Evolutionary conservation across 64 coral and sea anemone species (phyloP), one percentile per base, ranked within the genome.

Genomic region (Actinia tenebrosa): DNA sequence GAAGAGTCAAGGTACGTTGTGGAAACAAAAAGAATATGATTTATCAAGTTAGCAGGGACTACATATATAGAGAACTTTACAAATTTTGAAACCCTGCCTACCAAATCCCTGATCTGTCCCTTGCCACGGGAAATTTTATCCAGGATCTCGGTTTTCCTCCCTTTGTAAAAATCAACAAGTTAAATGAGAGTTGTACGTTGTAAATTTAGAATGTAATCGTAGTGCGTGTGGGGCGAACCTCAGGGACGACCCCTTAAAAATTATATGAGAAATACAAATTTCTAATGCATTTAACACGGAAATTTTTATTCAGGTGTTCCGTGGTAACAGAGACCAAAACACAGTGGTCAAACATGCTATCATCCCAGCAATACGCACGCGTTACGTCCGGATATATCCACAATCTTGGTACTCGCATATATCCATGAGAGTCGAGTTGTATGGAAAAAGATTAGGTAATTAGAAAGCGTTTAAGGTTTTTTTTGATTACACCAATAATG

Each of bases 391-490:
- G 18, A 47, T 87, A 64, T 91, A 87, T 80, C 90, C 90, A 20
- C 16, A 42, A 25, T 71, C 90, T 26, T 91, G 90, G 90, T 62
- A 54, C 44, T n/a, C 56, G 10, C 85, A 91, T 20, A 87, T 91
- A 19, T 91, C 90, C 11, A 87, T 86, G 75, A 91, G 90, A 60
- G 85, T 91, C n/a, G 90, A 91, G 37, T 77, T 91, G 60, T 91
- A 91, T 60, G 90, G 90, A 87, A 45, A 7, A 61, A 7, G 56
- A 44, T 61, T 44, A 61, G 52, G 83, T 85, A 61, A 85, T 2
- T 37, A 3, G 30, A 37, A 5, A 61, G 0, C 18, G 10, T 30
- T 50, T 50, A 8, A 50, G n/a, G n/a, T 50, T 4, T 50, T 50
- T 50, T 1, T 5, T 4, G 47, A 50, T 50, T 50, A 50, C 46